Evolutionary conservation across 2,797 vertebrate species (phyloP).

Genomic region (Triplophysa yarkandensis): DNA sequence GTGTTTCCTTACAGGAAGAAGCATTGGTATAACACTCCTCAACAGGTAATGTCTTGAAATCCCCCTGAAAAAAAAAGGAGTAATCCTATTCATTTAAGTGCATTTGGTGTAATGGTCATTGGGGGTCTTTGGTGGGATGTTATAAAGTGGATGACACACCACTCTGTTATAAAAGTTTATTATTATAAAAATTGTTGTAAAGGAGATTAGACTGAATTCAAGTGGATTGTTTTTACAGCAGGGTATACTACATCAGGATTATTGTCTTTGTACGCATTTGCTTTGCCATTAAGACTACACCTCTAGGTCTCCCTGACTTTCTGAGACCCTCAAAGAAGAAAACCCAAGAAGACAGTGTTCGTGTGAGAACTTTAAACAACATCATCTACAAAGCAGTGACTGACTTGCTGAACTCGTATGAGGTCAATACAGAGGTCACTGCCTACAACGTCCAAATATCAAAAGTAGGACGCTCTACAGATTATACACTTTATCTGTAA

Average conservation of each 20-base stretch:
- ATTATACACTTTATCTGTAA: not conserved
- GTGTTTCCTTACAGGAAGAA: slow-evolving; percentile 74
- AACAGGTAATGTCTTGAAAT: no score
- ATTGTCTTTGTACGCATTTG: not conserved
- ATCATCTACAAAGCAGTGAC: slow-evolving; percentile 76
- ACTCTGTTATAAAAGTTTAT: no score
- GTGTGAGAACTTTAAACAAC: slow-evolving; percentile 69
- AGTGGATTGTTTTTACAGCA: not conserved
- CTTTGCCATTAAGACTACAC: slow-evolving; percentile 44
- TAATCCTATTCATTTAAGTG: no score
- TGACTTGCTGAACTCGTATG: slow-evolving; percentile 71
- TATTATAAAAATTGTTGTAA: no score
- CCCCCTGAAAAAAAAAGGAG: no score
- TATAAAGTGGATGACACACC: no score
- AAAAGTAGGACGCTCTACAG: slow-evolving; percentile 49
- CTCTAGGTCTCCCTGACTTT: slow-evolving; percentile 47
- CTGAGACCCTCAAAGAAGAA: slow-evolving; percentile 61
- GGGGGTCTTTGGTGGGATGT: no score
- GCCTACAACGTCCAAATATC: slow-evolving; percentile 59
- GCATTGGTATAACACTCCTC: slow-evolving; percentile 78
- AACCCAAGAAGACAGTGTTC: slow-evolving; percentile 71
- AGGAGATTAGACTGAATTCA: no score
- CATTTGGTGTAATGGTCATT: no score
- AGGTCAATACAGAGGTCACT: slow-evolving; percentile 74
- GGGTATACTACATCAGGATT: not conserved